Conservation (phyloP, 35 echinoderm and acorn worm species). For the Chiridota heheva region DNA sequence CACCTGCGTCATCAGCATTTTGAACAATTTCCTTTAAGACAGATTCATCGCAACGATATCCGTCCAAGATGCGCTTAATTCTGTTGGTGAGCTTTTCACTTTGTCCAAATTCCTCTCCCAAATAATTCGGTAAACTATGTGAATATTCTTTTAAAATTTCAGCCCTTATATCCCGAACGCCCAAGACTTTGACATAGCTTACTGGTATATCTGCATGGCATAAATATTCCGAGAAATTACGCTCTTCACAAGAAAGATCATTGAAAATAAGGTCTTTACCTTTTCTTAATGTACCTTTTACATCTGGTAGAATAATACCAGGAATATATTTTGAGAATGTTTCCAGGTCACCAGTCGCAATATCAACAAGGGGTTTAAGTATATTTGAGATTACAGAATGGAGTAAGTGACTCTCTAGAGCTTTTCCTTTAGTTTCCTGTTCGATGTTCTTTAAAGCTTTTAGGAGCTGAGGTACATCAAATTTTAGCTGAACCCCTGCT, state of each 20-base stretch:
- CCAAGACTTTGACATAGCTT: too few relatives aligned
- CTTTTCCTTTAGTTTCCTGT: not conserved
- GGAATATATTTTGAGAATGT: not conserved
- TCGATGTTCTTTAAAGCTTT: constrained; percentile 23
- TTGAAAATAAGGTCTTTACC: too few relatives aligned
- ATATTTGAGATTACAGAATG: not conserved
- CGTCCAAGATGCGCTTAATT: constrained; percentile 29
- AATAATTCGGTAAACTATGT: not conserved
- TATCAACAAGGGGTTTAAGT: constrained; percentile 12
- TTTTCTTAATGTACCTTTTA: too few relatives aligned
- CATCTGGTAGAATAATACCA: too few relatives aligned
- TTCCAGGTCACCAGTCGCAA: not conserved
- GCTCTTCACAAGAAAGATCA: too few relatives aligned
- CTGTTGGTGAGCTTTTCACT: constrained; percentile 48
- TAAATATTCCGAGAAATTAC: too few relatives aligned
- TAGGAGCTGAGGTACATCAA: constrained; percentile 38
- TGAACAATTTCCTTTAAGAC: constrained; percentile 73
- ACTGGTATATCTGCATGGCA: too few relatives aligned
- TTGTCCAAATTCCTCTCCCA: constrained; percentile 54
- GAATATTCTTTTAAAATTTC: too few relatives aligned
- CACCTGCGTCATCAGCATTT: constrained; percentile 67
- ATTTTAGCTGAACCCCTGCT: constrained; percentile 42
- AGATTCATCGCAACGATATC: constrained; percentile 15
- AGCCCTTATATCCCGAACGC: too few relatives aligned
- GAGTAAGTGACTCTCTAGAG: constrained; percentile 19